Conservation (phyloP, 2,113 vertebrate genomes). For the Myrmophylax atrothorax region DNA sequence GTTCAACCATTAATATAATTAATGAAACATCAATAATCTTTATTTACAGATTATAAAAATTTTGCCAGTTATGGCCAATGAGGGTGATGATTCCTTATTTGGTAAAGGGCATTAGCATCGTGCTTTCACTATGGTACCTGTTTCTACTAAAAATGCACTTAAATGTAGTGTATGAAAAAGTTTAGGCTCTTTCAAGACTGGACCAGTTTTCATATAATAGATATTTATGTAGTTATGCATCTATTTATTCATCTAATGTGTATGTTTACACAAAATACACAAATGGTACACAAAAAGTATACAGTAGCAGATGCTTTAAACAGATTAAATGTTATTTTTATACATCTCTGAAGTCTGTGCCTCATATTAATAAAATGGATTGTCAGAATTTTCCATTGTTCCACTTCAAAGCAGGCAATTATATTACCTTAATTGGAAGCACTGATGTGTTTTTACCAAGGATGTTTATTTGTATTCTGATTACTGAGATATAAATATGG, state of each 20-base stretch:
- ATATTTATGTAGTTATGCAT: constrained; percentile 54
- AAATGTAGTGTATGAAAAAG: background rate
- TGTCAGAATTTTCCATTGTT: constrained; percentile 81
- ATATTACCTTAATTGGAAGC: constrained; percentile 85
- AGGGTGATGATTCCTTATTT: background rate
- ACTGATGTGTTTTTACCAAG: constrained; percentile 81
- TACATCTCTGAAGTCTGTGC: constrained; percentile 73
- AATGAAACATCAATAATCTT: background rate
- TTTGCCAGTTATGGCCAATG: background rate
- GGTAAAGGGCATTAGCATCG: background rate
- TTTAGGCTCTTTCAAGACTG: background rate
- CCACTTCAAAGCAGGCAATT: constrained; percentile 86
- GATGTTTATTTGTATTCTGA: constrained; percentile 82
- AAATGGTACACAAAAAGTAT: constrained; percentile 62
- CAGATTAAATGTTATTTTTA: constrained; percentile 77
- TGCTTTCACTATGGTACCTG: background rate
- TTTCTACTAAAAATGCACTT: background rate
- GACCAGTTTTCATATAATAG: constrained; percentile 38
- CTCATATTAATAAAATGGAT: constrained; percentile 78
- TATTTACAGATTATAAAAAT: background rate
- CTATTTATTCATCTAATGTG: constrained; percentile 65
- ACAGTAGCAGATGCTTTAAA: constrained; percentile 72
- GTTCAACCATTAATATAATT: background rate
- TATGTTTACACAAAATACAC: constrained; percentile 63
- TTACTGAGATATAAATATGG: constrained; percentile 79